Conservation (phyloP, 2,113 vertebrate species). For the Mugil cephalus region DNA sequence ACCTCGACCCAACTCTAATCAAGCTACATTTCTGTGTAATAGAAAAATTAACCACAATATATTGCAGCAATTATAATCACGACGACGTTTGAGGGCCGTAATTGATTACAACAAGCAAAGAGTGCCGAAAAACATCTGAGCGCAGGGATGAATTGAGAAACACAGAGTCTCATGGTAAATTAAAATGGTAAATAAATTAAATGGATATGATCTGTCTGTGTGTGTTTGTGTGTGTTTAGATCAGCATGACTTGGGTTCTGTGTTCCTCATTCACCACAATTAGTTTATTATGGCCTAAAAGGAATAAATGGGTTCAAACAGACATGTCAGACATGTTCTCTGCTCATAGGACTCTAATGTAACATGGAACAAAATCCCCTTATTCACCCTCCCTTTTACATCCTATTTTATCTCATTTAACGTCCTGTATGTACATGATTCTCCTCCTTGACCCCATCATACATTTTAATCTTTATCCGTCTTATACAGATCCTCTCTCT, state of each 20-base stretch:
- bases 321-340: conserved; percentile 74
- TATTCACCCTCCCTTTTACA: conserved; percentile 1
- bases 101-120: conserved; percentile 53
- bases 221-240: conserved; percentile 23
- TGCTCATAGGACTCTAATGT: conserved; percentile 61
- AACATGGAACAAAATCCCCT: conserved; percentile 39
- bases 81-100: conserved; percentile 29
- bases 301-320: conserved; percentile 78
- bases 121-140: conserved; percentile 11
- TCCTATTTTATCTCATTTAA: conserved; percentile 30
- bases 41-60: conserved; percentile 56
- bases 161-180: conserved; percentile 13
- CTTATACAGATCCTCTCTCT: not conserved
- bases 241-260: conserved; percentile 4
- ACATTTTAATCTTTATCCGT: conserved; percentile 15
- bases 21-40: conserved; percentile 46
- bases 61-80: conserved; percentile 63
- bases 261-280: conserved; percentile 68
- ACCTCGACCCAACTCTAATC: conserved; percentile 32
- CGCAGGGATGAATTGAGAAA: conserved; percentile 6
- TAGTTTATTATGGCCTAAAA: conserved; percentile 47
- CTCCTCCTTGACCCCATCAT: conserved; percentile 18
- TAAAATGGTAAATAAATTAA: conserved; percentile 62
- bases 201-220: conserved; percentile 14
- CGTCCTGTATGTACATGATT: conserved; percentile 6